Evolutionary conservation across 2,113 vertebrate species (phyloP).

Genomic region (Myxocyprinus asiaticus): DNA sequence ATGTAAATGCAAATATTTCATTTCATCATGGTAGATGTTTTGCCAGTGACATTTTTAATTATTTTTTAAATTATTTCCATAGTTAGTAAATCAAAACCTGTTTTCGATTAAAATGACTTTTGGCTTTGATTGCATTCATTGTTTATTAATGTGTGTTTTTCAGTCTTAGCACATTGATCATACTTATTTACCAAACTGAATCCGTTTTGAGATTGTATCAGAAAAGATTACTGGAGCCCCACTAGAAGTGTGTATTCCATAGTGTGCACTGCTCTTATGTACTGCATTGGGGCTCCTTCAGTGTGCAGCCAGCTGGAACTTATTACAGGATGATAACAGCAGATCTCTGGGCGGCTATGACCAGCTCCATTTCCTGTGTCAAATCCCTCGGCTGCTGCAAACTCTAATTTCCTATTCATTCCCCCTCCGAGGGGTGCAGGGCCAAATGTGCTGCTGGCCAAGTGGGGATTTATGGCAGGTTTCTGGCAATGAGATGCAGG

Average conservation of each 20-base stretch:
- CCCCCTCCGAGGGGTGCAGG: slow-evolving; percentile 24
- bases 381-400: slow-evolving; percentile 31
- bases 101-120: no score
- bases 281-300: slow-evolving; percentile 17
- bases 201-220: not conserved
- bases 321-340: slow-evolving; percentile 59
- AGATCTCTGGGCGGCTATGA: not conserved
- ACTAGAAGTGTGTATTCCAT: slow-evolving; percentile 1
- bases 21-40: no score
- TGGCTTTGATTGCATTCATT: no score
- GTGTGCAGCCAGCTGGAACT: slow-evolving; percentile 65
- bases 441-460: slow-evolving; percentile 33
- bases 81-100: no score
- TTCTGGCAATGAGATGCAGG: slow-evolving; percentile 34
- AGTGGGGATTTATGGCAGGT: slow-evolving; percentile 44
- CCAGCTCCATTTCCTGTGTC: slow-evolving; percentile 46
- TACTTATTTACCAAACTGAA: no score
- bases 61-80: no score
- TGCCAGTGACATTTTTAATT: no score
- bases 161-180: no score
- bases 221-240: no score
- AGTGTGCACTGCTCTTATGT: slow-evolving; percentile 19
- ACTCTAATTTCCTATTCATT: slow-evolving; percentile 49
- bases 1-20: no score
- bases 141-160: no score